These are phyloP conservation scores for Chirona hameri DNA, from an alignment of 2,888 invertebrate species.

Conservation along the genomic window DNA sequence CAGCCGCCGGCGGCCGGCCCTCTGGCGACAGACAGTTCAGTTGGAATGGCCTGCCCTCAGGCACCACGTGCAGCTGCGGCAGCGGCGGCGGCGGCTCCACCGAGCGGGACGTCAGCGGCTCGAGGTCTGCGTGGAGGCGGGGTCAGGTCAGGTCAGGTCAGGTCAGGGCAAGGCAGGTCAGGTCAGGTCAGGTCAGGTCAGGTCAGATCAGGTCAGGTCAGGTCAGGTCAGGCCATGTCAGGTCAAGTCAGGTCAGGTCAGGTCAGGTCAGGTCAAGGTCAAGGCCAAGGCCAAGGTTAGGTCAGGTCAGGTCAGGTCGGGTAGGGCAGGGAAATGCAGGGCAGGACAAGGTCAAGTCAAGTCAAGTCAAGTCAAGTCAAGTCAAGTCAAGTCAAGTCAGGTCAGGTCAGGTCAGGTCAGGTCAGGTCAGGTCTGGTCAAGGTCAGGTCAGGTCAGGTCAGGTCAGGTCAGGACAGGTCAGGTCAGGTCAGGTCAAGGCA, in stretches of 20 bases:
- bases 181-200: not conserved
- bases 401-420: conserved; percentile 28
- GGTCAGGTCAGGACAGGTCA: no score
- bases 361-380: not conserved
- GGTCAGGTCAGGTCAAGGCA: no score
- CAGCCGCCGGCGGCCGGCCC: conserved; percentile 52
- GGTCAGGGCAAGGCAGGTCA: not conserved
- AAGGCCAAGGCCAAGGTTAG: no score
- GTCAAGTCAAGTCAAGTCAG: not conserved
- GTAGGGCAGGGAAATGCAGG: no score
- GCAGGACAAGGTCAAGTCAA: no score
- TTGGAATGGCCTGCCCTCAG: conserved; percentile 58
- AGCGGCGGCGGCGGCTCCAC: conserved; percentile 45
- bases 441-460: no score
- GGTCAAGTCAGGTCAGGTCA: not conserved
- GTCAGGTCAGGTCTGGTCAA: no score
- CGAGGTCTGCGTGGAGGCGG: conserved; percentile 38
- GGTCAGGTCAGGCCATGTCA: not conserved
- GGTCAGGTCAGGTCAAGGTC: no score
- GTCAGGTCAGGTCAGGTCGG: no score
- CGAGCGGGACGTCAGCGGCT: conserved; percentile 27
- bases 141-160: not conserved
- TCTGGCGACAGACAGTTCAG: conserved; percentile 61
- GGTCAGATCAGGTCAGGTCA: conserved; percentile 12
- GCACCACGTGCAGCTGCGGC: conserved; percentile 48